phyloP scores from a whole-genome alignment of 2,797 vertebrate species.

The Picus viridis region DNA sequence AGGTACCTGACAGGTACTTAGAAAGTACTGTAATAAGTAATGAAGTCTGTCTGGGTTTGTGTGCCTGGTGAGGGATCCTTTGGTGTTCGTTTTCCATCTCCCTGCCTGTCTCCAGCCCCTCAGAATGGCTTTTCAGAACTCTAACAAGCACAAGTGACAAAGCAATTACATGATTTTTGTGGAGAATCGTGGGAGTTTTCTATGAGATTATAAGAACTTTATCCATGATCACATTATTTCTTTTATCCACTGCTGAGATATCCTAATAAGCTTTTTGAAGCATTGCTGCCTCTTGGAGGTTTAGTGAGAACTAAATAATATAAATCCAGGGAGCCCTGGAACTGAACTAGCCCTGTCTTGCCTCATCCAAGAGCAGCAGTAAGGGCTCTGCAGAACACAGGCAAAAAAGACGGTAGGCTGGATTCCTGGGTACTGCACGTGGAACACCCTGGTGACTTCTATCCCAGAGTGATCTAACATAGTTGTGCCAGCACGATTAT shows the following conservation, averaged over 20 bases:
- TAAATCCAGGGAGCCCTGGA: not conserved
- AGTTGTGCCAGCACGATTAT: not conserved
- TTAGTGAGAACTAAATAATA: not conserved
- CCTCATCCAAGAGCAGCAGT: not conserved
- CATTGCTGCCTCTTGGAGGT: not conserved
- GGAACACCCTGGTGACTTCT: not conserved
- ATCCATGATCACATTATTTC: not conserved
- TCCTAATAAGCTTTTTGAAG: conserved; percentile 25
- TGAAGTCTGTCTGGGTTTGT: not conserved
- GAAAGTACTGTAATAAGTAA: not conserved
- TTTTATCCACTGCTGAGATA: not conserved
- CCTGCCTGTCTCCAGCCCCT: not conserved
- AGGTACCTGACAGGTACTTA: not conserved
- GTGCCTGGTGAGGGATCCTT: not conserved
- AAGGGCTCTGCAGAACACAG: not conserved
- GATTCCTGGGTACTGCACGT: not conserved
- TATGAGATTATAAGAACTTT: conserved; percentile 16
- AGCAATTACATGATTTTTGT: conserved; percentile 14
- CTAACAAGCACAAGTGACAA: conserved; percentile 36
- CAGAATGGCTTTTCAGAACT: not conserved
- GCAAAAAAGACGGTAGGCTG: not conserved
- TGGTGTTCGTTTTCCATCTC: not conserved
- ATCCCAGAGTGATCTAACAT: not conserved
- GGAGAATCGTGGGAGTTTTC: conserved; percentile 38
- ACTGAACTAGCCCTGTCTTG: not conserved